Base-by-base conservation (phyloP, 2,888 invertebrate genomes). In the Creontiades dilutus region DNA sequence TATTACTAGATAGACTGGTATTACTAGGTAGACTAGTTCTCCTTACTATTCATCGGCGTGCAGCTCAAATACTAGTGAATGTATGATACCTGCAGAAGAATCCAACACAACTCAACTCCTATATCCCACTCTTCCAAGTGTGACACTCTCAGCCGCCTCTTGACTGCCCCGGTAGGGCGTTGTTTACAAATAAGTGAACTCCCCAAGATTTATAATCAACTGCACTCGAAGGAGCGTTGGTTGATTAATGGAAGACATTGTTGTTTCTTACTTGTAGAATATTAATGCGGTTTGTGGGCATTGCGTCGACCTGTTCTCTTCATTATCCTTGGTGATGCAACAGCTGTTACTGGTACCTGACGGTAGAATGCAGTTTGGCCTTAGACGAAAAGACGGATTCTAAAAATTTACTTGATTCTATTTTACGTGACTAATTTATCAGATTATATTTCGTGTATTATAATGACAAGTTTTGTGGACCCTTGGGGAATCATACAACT, bases 231-330 rank as follows among this genome's bases (percentile, higher is more conserved):
- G 78, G 78, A 37, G 78, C 9, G 78, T 28, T 46, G 3, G 78
- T 78, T 78, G 78, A 78, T 78, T 78, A 78, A 78, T 78, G 46
- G 37, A 1, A n/a, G 78, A 19, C 78, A 46, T 19, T 78, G 78
- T 78, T 68, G 19, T 19, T 68, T 27, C 68, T 52, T 27, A 75
- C 75, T 46, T 19, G 78, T 11, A 46, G 78, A 78, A 78, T 78
- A 78, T 78, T 78, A 78, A 78, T 78, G 78, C 46, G 78, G 46
- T 78, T 78, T 46, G 78, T 78, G 37, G n/a, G 78, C 46, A 78
- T 19, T 78, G 46, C 47, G 14, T 78, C 16, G 47, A 11, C 46
- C 47, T 14, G 78, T 78, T 78, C 78, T 78, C 46, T 78, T 78
- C 46, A 78, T 78, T 78, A 78, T 19, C 78, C 46, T 46, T n/a